Evolutionary conservation across 1,140 invertebrate genomes (phyloP), one percentile per base, ranked within the genome.

Genomic region (Drosophila lowei): DNA sequence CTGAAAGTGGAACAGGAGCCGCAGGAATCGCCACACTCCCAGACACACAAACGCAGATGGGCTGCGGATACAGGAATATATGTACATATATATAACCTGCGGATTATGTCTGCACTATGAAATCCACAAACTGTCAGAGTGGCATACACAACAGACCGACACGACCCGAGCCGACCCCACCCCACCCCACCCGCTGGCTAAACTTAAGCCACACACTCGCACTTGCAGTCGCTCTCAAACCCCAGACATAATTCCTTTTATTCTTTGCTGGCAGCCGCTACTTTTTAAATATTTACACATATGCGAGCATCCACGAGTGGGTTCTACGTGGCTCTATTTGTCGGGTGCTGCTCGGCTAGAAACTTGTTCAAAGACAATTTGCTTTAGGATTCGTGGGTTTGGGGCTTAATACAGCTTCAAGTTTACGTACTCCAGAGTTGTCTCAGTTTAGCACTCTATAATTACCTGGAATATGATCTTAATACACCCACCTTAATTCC

Each of bases 61-160:
- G 6, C 7, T 28, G 6, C 7, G 6, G 8, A 30, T 30, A 9
- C 6, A 7, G 30, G 8, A 30, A 9, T 30, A 30, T 30, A 30
- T 30, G 28, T 30, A 30, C 63, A 67, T 41, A 57, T 58, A 63
- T 62, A 68, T 66, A 72, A 41, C 56, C 56, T 16, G 38, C n/a
- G 76, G 79, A 84, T 84, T 84, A 84, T 65, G 48, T 68, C 52
- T 64, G 79, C 80, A 64, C 62, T 49, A 52, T 47, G 75, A 44
- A 61, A 76, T 79, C 59, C 66, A 25, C 52, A 53, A 72, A 84
- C 75, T 84, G 79, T 76, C 79, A 84, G 57, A 23, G 42, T 46
- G 49, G 57, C 68, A 59, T 60, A 77, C 43, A 72, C 68, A 65
- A 61, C 59, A 49, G 47, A 13, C 34, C 34, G 2, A 43, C 2